phyloP scores from a whole-genome alignment of 2,888 invertebrate species.

The Zygothrica quintamaculata region DNA sequence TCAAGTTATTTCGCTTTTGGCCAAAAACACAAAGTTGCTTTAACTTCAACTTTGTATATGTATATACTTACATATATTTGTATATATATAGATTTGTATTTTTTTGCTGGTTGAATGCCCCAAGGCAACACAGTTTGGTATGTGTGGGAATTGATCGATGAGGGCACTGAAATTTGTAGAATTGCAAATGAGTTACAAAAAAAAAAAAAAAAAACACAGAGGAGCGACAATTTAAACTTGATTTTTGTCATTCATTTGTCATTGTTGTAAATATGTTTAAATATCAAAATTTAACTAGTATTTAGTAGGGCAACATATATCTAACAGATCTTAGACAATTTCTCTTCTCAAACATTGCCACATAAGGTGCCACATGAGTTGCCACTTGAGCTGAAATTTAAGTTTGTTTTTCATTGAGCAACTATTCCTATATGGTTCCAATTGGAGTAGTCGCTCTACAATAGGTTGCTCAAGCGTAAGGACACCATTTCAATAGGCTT shows the following conservation, averaged over 20 bases:
- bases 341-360: too few species aligned
- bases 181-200: constrained; percentile 14
- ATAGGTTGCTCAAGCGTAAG: too few species aligned
- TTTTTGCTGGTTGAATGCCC: constrained; percentile 38
- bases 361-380: too few species aligned
- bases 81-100: not conserved
- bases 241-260: not conserved
- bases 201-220: too few species aligned
- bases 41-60: constrained; percentile 29
- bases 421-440: too few species aligned
- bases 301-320: too few species aligned
- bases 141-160: constrained; percentile 47
- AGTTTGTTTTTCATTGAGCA: too few species aligned
- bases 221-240: constrained; percentile 5
- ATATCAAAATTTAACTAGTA: too few species aligned
- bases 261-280: not conserved
- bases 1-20: constrained; percentile 38
- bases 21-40: constrained; percentile 51
- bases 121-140: constrained; percentile 18
- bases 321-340: too few species aligned
- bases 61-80: not conserved
- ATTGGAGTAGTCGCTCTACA: too few species aligned
- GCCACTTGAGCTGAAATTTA: too few species aligned
- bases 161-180: constrained; percentile 36
- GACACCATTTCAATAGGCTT: too few species aligned